These are phyloP conservation scores for Enteromius treurensis DNA, from an alignment of 2,797 vertebrate genomes.

Conservation along the genomic window DNA sequence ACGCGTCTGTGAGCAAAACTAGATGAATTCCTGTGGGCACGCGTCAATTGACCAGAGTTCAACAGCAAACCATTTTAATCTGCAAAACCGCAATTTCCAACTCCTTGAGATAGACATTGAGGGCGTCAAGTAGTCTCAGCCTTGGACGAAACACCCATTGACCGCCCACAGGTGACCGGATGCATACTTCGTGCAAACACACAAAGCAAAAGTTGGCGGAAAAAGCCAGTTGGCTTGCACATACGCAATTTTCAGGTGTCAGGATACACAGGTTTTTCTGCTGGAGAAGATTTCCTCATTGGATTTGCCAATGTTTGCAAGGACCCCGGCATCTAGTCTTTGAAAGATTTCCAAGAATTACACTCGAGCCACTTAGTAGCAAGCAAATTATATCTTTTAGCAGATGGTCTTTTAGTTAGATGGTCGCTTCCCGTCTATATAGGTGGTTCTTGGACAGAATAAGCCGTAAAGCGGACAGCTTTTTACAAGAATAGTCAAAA, in stretches of 20 bases:
- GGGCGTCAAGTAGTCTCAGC: conserved; percentile 2
- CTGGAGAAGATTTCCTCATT: conserved; percentile 2
- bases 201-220: not conserved
- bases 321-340: not conserved
- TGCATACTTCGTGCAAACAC: not conserved
- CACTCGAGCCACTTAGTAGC: conserved; percentile 5
- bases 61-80: conserved; percentile 23
- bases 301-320: not conserved
- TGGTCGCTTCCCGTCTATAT: not conserved
- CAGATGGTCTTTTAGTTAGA: conserved; percentile 24
- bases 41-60: conserved; percentile 25
- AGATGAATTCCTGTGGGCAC: conserved; percentile 17
- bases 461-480: not conserved
- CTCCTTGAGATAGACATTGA: not conserved
- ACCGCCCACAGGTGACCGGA: conserved; percentile 21
- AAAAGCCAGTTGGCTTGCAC: not conserved
- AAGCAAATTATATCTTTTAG: conserved; percentile 22
- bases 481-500: conserved; percentile 3
- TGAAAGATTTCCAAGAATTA: conserved; percentile 20
- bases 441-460: not conserved
- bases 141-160: not conserved
- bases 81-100: not conserved
- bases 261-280: conserved; percentile 6
- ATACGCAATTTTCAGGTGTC: not conserved
- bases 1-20: not conserved